These are phyloP conservation scores for Paraescarpia echinospica DNA, from an alignment of 1,140 invertebrate species.

Conservation along the genomic window DNA sequence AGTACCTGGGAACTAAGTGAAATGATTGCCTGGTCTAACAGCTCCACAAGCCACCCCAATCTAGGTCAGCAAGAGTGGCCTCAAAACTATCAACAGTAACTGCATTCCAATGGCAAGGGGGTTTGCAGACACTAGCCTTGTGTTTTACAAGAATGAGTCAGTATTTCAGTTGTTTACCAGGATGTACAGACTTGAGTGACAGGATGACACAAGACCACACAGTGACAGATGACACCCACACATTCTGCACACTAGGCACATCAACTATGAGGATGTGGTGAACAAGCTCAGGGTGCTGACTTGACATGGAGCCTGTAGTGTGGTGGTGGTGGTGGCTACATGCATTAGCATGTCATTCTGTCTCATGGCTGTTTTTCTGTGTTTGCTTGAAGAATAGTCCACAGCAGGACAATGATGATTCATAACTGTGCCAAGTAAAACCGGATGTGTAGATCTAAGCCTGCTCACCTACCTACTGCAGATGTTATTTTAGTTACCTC, in stretches of 20 bases:
- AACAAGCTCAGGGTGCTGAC: neutral
- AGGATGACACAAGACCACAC: neutral
- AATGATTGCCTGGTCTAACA: neutral
- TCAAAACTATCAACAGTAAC: neutral
- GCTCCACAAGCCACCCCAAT: neutral
- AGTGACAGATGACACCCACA: slow-evolving; percentile 9
- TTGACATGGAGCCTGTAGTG: neutral
- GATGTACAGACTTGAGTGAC: neutral
- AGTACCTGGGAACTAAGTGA: neutral
- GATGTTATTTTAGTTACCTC: neutral
- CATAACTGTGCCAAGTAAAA: neutral
- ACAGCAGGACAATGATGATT: neutral
- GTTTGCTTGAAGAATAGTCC: neutral
- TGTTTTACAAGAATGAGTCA: neutral
- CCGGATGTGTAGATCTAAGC: neutral
- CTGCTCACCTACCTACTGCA: neutral
- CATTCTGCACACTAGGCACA: neutral
- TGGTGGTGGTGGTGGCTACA: neutral
- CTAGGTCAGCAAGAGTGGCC: neutral
- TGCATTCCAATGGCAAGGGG: neutral
- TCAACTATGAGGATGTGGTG: neutral
- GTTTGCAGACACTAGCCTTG: neutral
- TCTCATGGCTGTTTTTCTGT: neutral
- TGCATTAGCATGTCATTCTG: neutral
- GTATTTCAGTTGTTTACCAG: neutral